Base-by-base conservation (phyloP, 2,113 vertebrate genomes). In the Melanerpes aurifrons region DNA sequence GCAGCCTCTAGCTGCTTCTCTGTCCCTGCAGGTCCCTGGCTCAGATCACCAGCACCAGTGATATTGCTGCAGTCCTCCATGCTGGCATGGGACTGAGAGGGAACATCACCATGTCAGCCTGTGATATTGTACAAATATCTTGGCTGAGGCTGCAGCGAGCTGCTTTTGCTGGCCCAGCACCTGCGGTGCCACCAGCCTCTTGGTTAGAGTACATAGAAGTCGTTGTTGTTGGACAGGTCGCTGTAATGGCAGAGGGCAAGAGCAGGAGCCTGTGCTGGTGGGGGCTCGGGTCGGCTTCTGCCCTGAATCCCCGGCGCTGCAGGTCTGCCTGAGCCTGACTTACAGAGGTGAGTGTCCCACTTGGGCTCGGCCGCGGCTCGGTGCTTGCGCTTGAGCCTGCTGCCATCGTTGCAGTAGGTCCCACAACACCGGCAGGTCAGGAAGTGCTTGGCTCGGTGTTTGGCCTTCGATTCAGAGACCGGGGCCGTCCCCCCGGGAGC, bases 171-270 rank as follows among this genome's bases (percentile, higher is more conserved):
- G 4, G 24, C 31, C 56, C 78, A 76, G 67, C 67, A 79, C 22
- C 70, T 17, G 31, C 2, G 1, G 50, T 7, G 56, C 79, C 8
- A 5, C 43, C 64, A 63, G 31, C 28, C 67, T 20, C 1, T 2
- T 4, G 25, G 72, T 92, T 96, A 98, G 81, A 98, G 96, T 20
- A 97, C 95, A 1, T 98, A 98, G 92, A 98, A 98, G 96, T 98
- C 98, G 0, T 98, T 98, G 96, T 98, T 98, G 94, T 98, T 98
- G 1, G 98, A 98, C 53, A 98, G 87, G 88, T 98, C 97, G 10
- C 96, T 97, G 92, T 98, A 98, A 68, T 97, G 98, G 92, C 97
- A 98, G 80, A 97, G 96, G 56, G 97, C 93, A 0, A 98, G 98
- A 9, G 97, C 66, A 0, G 98, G 89, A n/a, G 86, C 95, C 75